Conservation (phyloP, 2,888 invertebrate genomes). For the Patella caerulea region DNA sequence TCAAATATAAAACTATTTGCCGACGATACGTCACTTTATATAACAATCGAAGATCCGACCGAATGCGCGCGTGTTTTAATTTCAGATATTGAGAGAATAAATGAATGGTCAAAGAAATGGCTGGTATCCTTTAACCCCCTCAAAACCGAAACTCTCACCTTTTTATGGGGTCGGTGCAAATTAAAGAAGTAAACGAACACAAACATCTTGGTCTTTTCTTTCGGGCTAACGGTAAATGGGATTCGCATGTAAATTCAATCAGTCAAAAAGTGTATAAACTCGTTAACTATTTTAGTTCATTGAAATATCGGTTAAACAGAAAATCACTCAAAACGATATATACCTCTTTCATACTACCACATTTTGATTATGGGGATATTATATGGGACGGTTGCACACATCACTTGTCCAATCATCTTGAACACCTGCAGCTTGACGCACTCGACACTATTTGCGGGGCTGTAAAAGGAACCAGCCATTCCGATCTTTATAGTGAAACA, state of each 20-base stretch:
- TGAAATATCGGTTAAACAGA: background rate
- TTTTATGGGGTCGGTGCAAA: background rate
- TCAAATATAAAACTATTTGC: conserved; percentile 2
- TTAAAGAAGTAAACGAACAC: background rate
- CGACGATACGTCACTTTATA: background rate
- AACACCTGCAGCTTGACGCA: background rate
- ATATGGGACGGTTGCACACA: background rate
- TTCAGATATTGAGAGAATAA: background rate
- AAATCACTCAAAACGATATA: background rate
- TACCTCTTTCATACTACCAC: background rate
- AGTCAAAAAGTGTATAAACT: background rate
- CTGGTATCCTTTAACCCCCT: too few relatives aligned
- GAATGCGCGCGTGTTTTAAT: background rate
- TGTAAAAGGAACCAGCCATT: background rate
- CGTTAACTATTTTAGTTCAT: background rate
- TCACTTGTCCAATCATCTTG: background rate
- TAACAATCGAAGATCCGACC: background rate
- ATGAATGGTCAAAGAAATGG: background rate
- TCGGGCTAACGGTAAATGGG: background rate
- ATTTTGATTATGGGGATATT: background rate
- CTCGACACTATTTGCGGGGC: background rate
- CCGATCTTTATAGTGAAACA: background rate
- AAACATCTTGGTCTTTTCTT: background rate
- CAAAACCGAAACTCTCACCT: background rate
- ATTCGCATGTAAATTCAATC: background rate